These are phyloP conservation scores for Casuarius casuarius DNA, from an alignment of 2,113 vertebrate species.

Conservation along the genomic window DNA sequence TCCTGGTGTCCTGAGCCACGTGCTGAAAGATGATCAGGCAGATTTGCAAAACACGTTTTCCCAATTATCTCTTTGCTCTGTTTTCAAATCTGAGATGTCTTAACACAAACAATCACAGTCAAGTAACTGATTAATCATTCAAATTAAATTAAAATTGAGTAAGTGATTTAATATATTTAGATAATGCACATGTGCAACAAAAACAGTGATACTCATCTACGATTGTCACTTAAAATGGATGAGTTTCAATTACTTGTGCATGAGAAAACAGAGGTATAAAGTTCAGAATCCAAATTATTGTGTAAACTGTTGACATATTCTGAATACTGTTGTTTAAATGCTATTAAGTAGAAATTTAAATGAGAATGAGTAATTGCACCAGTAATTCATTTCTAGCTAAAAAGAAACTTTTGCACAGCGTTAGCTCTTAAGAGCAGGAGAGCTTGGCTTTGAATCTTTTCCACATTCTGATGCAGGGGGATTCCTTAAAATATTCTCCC, in stretches of 20 bases:
- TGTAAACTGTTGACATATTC: conserved; percentile 37
- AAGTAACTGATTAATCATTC: conserved; percentile 57
- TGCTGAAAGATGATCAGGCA: neutral
- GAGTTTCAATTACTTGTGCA: conserved; percentile 7
- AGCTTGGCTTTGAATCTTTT: neutral
- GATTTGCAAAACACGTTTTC: neutral
- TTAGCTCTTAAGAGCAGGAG: neutral
- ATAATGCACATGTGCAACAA: neutral
- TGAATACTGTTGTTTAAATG: conserved; percentile 33
- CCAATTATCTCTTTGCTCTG: conserved; percentile 17
- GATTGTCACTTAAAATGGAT: conserved; percentile 33
- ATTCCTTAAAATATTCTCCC: neutral
- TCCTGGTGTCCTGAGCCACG: neutral
- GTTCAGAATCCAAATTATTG: conserved; percentile 44
- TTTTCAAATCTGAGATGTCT: conserved; percentile 42
- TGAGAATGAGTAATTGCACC: conserved; percentile 42
- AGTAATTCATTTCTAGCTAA: conserved; percentile 20
- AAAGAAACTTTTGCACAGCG: neutral
- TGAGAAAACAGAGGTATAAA: conserved; percentile 28
- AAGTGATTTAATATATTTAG: conserved; percentile 30
- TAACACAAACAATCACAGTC: conserved; percentile 42
- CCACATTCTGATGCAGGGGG: rapidly evolving
- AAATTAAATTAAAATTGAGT: conserved; percentile 27
- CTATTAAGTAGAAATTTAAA: conserved; percentile 43
- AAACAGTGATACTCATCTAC: neutral